Percentiles rank a stretch among this genome's conserved stretches.
Evolutionary conservation across 2,113 vertebrate genomes (phyloP).

Genomic region (Odontophorus gujanensis): DNA sequence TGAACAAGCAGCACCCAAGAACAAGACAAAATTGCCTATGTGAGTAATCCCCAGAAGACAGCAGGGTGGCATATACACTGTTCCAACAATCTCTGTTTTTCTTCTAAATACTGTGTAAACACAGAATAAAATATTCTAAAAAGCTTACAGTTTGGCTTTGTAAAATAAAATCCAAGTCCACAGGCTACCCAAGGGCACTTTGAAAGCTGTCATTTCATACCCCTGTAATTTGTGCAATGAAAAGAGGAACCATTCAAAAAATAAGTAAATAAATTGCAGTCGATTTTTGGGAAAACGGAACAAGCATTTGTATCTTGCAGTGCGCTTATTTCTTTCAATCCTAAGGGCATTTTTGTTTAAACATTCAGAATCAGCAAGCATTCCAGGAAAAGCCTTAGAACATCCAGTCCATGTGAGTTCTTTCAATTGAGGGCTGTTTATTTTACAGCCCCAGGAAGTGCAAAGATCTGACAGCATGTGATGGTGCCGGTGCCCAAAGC

Average conservation of each 20-base stretch:
- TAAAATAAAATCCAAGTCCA: background rate
- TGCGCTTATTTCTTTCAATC: background rate
- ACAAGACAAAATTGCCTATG: rapidly evolving
- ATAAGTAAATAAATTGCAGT: background rate
- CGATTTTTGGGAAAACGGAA: background rate
- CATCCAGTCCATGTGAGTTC: background rate
- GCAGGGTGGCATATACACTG: background rate
- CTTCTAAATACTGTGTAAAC: background rate
- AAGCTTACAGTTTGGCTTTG: background rate
- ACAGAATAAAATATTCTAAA: background rate
- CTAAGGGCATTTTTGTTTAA: background rate
- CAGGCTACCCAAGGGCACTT: background rate
- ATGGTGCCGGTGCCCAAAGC: rapidly evolving
- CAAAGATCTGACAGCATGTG: background rate
- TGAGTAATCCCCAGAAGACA: background rate
- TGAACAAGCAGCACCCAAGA: background rate
- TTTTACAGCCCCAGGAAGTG: background rate
- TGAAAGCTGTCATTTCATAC: constrained; percentile 32
- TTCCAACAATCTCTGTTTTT: constrained; percentile 13
- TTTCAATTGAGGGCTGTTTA: background rate
- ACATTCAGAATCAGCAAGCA: background rate
- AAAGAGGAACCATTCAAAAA: background rate
- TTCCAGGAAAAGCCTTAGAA: background rate
- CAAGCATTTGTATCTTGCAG: background rate
- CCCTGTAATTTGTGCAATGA: constrained; percentile 30